Conservation (phyloP, 92 coral and sea anemone species). For the Bergia puertoricense region DNA sequence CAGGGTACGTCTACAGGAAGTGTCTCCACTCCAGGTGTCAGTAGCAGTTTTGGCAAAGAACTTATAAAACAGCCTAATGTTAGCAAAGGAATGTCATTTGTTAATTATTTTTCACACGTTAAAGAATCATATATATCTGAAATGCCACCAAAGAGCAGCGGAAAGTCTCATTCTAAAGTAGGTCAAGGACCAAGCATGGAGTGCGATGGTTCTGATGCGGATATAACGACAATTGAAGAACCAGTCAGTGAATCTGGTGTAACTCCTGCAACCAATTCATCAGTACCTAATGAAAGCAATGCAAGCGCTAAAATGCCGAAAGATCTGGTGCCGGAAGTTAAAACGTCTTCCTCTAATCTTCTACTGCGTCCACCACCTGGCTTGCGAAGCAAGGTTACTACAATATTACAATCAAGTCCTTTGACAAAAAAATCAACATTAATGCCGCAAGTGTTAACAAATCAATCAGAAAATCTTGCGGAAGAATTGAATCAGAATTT, state of each 20-base stretch:
- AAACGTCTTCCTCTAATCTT: background rate
- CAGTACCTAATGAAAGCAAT: background rate
- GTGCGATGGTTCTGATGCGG: background rate
- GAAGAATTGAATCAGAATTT: background rate
- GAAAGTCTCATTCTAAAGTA: background rate
- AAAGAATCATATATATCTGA: slow-evolving; percentile 6
- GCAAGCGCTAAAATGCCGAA: background rate
- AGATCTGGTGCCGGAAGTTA: background rate
- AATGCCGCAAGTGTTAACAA: background rate
- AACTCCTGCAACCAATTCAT: background rate
- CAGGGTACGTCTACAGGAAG: background rate
- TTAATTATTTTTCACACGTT: background rate
- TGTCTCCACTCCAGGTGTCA: background rate
- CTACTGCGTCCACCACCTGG: background rate
- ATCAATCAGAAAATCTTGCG: background rate
- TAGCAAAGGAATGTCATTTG: background rate
- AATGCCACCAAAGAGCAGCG: background rate
- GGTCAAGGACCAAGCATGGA: background rate
- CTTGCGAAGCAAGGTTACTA: background rate
- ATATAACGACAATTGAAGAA: background rate
- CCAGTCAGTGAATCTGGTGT: background rate
- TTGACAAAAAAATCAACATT: background rate
- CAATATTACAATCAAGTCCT: background rate
- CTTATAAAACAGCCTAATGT: too few relatives aligned
- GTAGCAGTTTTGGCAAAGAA: background rate